Percentiles rank a stretch among this genome's conserved stretches.
phyloP scores from a whole-genome alignment of 2,113 vertebrate species.

The Elanoides forficatus region DNA sequence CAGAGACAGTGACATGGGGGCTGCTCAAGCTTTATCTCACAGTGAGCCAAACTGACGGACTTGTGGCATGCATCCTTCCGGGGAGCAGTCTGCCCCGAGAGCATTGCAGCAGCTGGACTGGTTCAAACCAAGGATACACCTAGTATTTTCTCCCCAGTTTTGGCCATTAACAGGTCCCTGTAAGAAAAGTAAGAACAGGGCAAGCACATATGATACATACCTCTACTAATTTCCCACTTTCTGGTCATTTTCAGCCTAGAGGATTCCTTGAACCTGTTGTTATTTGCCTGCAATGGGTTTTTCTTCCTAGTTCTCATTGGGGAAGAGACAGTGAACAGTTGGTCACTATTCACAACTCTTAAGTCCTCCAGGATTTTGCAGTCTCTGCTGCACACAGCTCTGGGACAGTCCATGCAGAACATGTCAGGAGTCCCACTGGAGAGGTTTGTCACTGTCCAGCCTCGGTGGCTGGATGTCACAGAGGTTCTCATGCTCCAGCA shows the following conservation, averaged over 20 bases:
- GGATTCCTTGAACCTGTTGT: background rate
- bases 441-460: background rate
- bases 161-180: background rate
- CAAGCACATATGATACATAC: background rate
- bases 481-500: background rate
- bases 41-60: background rate
- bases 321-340: background rate
- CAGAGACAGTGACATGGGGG: background rate
- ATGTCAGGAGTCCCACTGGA: background rate
- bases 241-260: background rate
- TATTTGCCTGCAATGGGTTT: background rate
- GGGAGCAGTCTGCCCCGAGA: background rate
- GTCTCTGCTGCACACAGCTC: background rate
- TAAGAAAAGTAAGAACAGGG: background rate
- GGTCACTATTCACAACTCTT: background rate
- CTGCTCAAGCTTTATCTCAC: background rate
- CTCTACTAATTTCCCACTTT: background rate
- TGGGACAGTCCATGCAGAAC: background rate
- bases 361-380: background rate
- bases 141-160: background rate
- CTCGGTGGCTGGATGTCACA: accelerated
- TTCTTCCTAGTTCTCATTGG: background rate
- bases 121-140: background rate
- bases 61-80: accelerated
- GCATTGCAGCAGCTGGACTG: background rate